Evolutionary conservation across 2,888 invertebrate species (phyloP), one percentile per base, ranked within the genome.

Genomic region (Pristionchus maxplancki): DNA sequence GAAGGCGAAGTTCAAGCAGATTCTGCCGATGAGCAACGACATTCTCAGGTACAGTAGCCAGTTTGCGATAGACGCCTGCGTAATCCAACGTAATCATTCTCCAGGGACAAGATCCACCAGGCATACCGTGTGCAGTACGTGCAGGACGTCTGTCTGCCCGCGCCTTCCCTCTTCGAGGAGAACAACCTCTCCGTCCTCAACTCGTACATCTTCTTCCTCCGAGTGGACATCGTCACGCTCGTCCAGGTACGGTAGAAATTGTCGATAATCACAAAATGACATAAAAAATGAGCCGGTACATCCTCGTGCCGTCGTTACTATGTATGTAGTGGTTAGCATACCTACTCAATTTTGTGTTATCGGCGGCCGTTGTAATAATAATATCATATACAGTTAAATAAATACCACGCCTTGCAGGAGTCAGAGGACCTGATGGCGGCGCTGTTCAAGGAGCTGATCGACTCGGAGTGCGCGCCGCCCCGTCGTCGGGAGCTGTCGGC

Each of bases 51-150:
- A 20, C 81, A 89, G 31, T 31, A 37, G 37, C n/a, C 53, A 53
- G 34, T 53, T 53, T 3, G 1, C 17, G 50, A 34, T 53, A 40
- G n/a, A 1, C n/a, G 4, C 40, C 8, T 37, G 37, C 71, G 40
- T 64, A 64, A n/a, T 64, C 64, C 28, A 24, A 64, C 44, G n/a
- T 44, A 13, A 53, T 20, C 53, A 24, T 17, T 20, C 71, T 90
- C 40, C 82, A 91, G 92, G 93, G 97, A 97, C 89, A 99, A 99
- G 96, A 99, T 99, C 93, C 99, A 99, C 96, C 99, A 99, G 96
- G 99, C 99, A 89, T 99, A 98, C 96, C 96, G 99, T 95, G 98
- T 99, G 95, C 99, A 99, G 96, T 99, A 99, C 96, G 98, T 99
- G 94, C 94, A 96, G 93, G 99, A 99, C 96, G 98, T 99, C 94